phyloP scores from a whole-genome alignment of 2,888 invertebrate species.

The Sycophila texana region DNA sequence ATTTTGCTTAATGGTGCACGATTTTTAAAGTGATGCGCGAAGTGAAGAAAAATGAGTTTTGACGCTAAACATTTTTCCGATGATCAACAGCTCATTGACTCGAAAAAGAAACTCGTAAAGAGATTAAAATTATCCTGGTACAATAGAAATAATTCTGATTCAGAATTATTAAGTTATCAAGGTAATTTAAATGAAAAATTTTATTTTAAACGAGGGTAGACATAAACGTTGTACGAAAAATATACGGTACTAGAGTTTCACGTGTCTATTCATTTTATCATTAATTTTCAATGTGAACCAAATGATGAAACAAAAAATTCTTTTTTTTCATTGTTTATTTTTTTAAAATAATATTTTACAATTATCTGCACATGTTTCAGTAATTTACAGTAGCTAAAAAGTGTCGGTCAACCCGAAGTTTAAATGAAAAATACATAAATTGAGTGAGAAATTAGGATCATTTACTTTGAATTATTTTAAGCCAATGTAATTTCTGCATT shows the following conservation, averaged over 20 bases:
- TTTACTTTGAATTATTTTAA: no score
- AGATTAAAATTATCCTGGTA: conserved; percentile 70
- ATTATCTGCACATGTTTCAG: no score
- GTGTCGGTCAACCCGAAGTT: no score
- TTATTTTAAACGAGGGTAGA: no score
- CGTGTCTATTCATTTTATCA: background rate
- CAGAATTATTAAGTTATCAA: conserved; percentile 77
- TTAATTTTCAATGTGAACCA: background rate
- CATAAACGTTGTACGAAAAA: no score
- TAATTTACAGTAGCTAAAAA: no score
- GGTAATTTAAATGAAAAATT: conserved; percentile 67
- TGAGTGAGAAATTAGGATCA: no score
- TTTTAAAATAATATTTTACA: no score
- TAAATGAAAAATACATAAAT: no score
- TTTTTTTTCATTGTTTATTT: no score
- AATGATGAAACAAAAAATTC: no score
- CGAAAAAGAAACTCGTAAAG: conserved; percentile 60
- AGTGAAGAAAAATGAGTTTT: conserved; percentile 42
- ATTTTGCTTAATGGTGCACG: background rate
- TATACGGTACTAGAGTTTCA: background rate
- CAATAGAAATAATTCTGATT: conserved; percentile 71
- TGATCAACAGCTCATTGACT: conserved; percentile 35
- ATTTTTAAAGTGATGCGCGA: conserved; percentile 18
- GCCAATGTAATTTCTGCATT: no score
- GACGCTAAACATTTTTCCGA: conserved; percentile 29